A percentile compares a stretch with the other conserved stretches of the same genome.
These are phyloP conservation scores for Lycodopsis pacificus DNA, from an alignment of 2,797 vertebrate genomes.

Conservation along the genomic window DNA sequence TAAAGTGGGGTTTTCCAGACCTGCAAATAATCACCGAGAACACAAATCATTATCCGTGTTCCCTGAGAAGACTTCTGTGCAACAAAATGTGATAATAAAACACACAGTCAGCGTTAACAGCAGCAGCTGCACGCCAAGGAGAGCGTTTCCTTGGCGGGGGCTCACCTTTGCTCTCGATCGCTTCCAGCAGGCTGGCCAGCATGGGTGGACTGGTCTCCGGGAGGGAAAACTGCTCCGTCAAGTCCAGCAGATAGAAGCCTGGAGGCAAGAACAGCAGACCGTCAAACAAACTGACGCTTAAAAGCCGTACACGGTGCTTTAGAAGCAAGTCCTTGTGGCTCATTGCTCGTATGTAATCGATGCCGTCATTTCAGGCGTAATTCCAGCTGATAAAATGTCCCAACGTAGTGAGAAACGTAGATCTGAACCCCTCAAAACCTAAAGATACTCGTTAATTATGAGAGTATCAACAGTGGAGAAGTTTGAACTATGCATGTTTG, in stretches of 20 bases:
- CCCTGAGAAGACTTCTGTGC: neutral
- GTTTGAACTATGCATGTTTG: too few relatives aligned
- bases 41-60: neutral
- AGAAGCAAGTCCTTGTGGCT: neutral
- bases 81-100: neutral
- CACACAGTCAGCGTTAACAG: neutral
- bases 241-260: conserved; percentile 87
- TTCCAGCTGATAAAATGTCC: neutral
- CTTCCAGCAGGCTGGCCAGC: conserved; percentile 90
- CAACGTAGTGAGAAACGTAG: neutral
- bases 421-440: neutral
- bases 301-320: neutral
- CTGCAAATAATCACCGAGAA: conserved; percentile 71
- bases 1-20: conserved; percentile 92
- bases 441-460: neutral
- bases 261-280: conserved; percentile 23
- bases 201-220: conserved; percentile 90
- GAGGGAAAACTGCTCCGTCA: conserved; percentile 93
- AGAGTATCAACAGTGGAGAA: neutral
- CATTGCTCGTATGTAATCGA: neutral
- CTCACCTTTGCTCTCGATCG: conserved; percentile 96
- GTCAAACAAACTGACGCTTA: neutral
- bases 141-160: neutral
- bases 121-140: neutral
- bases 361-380: neutral